Evolutionary conservation across 1,140 invertebrate species (phyloP).

Genomic region (Drosophila micromelanica): DNA sequence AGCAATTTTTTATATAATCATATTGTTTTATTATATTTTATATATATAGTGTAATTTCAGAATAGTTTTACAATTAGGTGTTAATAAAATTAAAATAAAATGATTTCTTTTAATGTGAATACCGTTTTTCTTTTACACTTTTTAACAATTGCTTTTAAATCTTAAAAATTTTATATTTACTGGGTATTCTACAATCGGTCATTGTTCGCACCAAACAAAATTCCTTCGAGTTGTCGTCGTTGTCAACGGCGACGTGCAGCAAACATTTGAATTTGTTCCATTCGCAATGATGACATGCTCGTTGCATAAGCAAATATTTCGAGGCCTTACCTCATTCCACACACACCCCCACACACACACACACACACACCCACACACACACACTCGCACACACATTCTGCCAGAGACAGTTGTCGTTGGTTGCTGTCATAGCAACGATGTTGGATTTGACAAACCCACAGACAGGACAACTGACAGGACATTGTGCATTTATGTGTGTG

Average conservation of each 20-base stretch:
- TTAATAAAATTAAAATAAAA: too few species aligned
- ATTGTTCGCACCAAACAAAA: not conserved
- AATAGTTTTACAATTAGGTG: too few species aligned
- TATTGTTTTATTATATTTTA: too few species aligned
- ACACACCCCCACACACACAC: constrained; percentile 2
- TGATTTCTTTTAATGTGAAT: too few species aligned
- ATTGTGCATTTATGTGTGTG: constrained; percentile 20
- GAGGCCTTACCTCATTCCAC: constrained; percentile 16
- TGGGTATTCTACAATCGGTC: not conserved
- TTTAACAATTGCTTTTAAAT: too few species aligned
- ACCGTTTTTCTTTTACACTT: too few species aligned
- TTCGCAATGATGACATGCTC: constrained; percentile 75
- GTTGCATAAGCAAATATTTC: constrained; percentile 82
- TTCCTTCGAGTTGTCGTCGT: constrained; percentile 12
- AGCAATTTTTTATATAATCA: too few species aligned
- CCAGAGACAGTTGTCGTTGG: constrained; percentile 60
- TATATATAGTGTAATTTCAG: too few species aligned
- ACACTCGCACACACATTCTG: constrained; percentile 24
- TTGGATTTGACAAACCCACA: constrained; percentile 52
- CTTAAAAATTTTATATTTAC: not conserved
- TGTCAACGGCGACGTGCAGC: constrained; percentile 54
- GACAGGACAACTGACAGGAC: constrained; percentile 57
- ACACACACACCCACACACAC: constrained; percentile 1
- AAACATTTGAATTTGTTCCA: constrained; percentile 72
- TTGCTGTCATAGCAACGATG: constrained; percentile 60